Evolutionary conservation across 2,888 invertebrate genomes (phyloP), one percentile per base, ranked within the genome.

Genomic region (Amphimallon solstitiale): DNA sequence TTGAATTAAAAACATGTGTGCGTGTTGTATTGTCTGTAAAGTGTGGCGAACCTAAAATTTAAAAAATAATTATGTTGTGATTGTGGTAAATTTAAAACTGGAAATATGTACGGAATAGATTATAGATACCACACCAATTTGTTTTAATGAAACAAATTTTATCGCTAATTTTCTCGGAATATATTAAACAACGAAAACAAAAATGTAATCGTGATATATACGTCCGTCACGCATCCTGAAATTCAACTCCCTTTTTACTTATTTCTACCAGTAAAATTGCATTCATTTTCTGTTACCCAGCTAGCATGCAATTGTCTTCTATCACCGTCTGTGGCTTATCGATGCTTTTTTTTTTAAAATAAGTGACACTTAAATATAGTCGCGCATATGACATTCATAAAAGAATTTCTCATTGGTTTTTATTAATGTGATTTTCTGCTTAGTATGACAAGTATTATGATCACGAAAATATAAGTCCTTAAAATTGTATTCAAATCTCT

Each of bases 111-210:
- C 7, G 46, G 21, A 3, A 40, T 29, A 65, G 67, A 60, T 62
- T 51, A 62, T 54, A 68, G 61, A 65, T 68, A 61, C 34, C 35
- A 48, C 52, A 51, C 62, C 51, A 68, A 68, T 68, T 68, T 65
- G 65, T 68, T 54, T 62, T 62, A 68, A 68, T 68, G 65, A 65
- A 65, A 62, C 62, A 60, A 65, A 68, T 48, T 68, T 49, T 52
- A 63, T 63, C 56, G 59, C 37, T 59, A 62, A 15, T 68, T 68
- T 68, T 68, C 68, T 66, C 49, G 63, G 68, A 68, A 68, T 59
- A 14, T 14, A 61, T 65, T 65, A 67, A 66, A 62, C 48, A 66
- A 60, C 37, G 52, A 61, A 63, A 29, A 29, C 2, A 29, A 29
- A 29, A 29, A 29, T 29, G 29, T 63, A 46, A 46, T 63, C 49